phyloP scores from a whole-genome alignment of 1,140 invertebrate species.

The Dinothrombium tinctorium region DNA sequence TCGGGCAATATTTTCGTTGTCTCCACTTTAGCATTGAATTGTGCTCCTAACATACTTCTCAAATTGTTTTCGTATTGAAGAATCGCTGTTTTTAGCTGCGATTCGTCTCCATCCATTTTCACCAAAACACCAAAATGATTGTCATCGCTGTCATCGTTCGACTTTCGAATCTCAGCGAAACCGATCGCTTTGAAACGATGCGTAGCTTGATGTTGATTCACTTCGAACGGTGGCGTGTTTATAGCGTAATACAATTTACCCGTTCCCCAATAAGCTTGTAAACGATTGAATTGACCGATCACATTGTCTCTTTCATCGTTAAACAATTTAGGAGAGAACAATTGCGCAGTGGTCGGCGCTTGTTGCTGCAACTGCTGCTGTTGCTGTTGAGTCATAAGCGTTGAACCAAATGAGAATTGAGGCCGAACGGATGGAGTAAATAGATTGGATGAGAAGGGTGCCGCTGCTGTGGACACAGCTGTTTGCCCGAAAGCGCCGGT shows the following conservation, averaged over 20 bases:
- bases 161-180: slow-evolving; percentile 7
- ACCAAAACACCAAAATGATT: slow-evolving; percentile 10
- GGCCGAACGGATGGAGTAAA: no score
- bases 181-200: slow-evolving; percentile 12
- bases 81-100: slow-evolving; percentile 6
- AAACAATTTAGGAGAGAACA: slow-evolving; percentile 12
- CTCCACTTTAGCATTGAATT: slow-evolving; percentile 10
- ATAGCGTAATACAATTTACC: slow-evolving; percentile 49
- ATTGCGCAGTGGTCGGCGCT: neutral
- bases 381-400: neutral
- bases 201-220: slow-evolving; percentile 24
- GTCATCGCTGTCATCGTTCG: neutral
- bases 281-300: slow-evolving; percentile 15
- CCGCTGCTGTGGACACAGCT: no score
- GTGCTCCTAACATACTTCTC: slow-evolving; percentile 8
- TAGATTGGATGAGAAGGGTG: no score
- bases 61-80: slow-evolving; percentile 11
- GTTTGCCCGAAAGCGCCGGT: no score
- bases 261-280: slow-evolving; percentile 56
- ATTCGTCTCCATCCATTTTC: slow-evolving; percentile 4
- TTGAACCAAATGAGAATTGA: neutral
- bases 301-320: slow-evolving; percentile 15
- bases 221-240: slow-evolving; percentile 39
- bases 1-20: slow-evolving; percentile 10
- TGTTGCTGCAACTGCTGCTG: neutral